Evolutionary conservation across 2,113 vertebrate species (phyloP).

Genomic region (Herpetotheres cachinnans): DNA sequence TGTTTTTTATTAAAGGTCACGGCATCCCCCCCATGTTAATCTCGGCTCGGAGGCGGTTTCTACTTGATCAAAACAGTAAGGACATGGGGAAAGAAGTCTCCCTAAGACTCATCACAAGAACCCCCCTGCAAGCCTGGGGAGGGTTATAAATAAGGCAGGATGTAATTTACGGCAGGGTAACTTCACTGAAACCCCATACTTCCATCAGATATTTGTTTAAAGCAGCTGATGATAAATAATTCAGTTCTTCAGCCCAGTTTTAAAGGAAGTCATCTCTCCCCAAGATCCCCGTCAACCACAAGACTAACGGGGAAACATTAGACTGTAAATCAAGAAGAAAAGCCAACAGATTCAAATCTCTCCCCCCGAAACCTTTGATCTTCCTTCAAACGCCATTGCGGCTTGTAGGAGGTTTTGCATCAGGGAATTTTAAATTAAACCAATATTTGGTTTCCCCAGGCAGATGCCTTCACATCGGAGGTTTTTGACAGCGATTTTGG

Average conservation of each 20-base stretch:
- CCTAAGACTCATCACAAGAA: not conserved
- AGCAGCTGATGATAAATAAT: slow-evolving; percentile 23
- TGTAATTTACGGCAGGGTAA: not conserved
- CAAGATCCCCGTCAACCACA: not conserved
- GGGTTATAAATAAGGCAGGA: not conserved
- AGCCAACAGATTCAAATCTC: not conserved
- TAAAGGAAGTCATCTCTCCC: not conserved
- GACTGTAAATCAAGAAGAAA: not conserved
- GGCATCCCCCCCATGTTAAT: fast-evolving
- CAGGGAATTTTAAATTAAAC: not conserved
- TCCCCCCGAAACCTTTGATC: not conserved
- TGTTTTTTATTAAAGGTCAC: not conserved
- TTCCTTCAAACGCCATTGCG: fast-evolving
- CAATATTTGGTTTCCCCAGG: not conserved
- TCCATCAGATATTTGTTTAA: slow-evolving; percentile 1
- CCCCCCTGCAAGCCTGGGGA: fast-evolving
- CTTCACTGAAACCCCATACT: not conserved
- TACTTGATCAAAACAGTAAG: not conserved
- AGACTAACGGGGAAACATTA: not conserved
- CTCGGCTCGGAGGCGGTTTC: fast-evolving
- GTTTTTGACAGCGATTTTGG: not conserved
- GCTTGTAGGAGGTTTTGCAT: not conserved
- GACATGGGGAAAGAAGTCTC: not conserved
- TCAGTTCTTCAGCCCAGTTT: slow-evolving; percentile 20
- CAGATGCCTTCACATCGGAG: fast-evolving